phyloP scores from a whole-genome alignment of 2,888 invertebrate species.

The Elegia similella region DNA sequence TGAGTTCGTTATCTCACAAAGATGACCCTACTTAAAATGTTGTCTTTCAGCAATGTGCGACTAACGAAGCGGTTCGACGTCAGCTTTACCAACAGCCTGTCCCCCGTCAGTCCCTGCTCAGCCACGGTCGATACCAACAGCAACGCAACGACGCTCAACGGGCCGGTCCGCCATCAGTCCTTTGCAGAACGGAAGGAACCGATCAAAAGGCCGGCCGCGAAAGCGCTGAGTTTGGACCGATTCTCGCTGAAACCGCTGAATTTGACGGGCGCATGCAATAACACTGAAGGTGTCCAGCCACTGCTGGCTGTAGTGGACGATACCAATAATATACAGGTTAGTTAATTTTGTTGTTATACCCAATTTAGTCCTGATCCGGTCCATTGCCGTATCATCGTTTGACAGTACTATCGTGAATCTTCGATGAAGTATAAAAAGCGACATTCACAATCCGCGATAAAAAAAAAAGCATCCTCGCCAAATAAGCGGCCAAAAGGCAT shows the following conservation, averaged over 20 bases:
- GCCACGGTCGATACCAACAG: conserved; percentile 40
- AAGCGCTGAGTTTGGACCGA: conserved; percentile 65
- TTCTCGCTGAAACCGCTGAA: conserved; percentile 64
- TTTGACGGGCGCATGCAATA: conserved; percentile 66
- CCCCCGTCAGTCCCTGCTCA: conserved; percentile 52
- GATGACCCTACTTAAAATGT: background rate
- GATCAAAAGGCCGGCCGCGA: conserved; percentile 47
- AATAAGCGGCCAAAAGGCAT: too few relatives aligned
- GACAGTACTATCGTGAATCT: too few relatives aligned
- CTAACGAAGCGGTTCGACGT: conserved; percentile 73
- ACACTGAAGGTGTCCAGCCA: conserved; percentile 59
- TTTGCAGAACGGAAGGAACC: conserved; percentile 52
- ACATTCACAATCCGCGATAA: too few relatives aligned
- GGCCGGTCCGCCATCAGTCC: conserved; percentile 58
- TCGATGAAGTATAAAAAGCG: too few relatives aligned
- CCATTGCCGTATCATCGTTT: too few relatives aligned
- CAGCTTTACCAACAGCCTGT: conserved; percentile 53
- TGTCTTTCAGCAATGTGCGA: conserved; percentile 57
- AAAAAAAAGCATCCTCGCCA: too few relatives aligned
- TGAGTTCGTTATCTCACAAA: too few relatives aligned
- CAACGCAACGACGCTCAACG: conserved; percentile 34
- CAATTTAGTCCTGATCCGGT: too few relatives aligned
- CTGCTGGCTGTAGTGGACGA: conserved; percentile 71
- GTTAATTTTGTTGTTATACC: too few relatives aligned
- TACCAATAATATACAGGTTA: conserved; percentile 73